phyloP scores from a whole-genome alignment of 2,113 vertebrate genomes.

The Coracopsis vasa region DNA sequence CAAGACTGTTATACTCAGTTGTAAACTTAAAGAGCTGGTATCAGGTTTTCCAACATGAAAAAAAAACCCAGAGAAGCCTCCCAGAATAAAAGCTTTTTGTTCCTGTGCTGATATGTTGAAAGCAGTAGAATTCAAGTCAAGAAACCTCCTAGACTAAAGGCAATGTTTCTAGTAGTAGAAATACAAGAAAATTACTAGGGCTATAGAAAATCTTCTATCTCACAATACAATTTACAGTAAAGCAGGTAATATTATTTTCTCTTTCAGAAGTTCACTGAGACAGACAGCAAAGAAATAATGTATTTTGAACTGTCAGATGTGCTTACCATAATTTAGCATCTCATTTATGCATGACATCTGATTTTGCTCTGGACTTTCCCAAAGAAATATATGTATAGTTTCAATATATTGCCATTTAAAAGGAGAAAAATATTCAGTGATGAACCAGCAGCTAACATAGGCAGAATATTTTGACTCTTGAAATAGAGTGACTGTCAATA shows the following conservation, averaged over 20 bases:
- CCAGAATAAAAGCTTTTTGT: constrained; percentile 23
- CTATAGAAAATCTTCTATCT: constrained; percentile 3
- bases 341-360: not conserved
- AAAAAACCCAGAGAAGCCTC: not conserved
- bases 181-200: not conserved
- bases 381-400: not conserved
- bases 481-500: not conserved
- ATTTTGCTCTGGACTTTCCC: not conserved
- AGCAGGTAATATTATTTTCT: constrained; percentile 24
- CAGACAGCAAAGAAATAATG: not conserved
- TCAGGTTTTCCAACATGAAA: constrained; percentile 23
- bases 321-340: not conserved
- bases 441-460: not conserved
- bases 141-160: not conserved
- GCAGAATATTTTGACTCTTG: not conserved
- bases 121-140: constrained; percentile 33
- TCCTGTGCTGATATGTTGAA: constrained; percentile 28
- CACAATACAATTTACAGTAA: constrained; percentile 28
- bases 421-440: not conserved
- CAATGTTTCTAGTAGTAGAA: not conserved
- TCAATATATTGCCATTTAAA: constrained; percentile 13
- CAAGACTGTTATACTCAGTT: not conserved
- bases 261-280: not conserved
- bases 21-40: not conserved
- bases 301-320: constrained; percentile 9